phyloP scores from a whole-genome alignment of 2,888 invertebrate species.

The Hetaerina titia region DNA sequence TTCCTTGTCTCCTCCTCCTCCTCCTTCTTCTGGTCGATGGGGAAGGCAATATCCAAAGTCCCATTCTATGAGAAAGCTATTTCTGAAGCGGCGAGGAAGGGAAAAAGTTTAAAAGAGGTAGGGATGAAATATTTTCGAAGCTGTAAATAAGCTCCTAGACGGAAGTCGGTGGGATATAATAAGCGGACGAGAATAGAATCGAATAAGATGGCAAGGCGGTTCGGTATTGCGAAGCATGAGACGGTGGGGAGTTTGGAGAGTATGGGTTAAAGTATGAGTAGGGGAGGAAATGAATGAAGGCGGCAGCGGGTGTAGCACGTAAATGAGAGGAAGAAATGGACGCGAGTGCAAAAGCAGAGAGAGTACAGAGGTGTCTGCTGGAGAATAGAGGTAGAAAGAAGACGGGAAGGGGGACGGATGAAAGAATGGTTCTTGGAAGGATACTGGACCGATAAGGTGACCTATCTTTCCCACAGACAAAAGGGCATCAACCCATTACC shows the following conservation, averaged over 20 bases:
- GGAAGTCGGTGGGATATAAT: conserved; percentile 56
- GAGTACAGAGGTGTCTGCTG: background rate
- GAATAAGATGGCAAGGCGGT: background rate
- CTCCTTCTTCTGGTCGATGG: background rate
- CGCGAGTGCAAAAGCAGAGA: background rate
- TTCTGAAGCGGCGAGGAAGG: conserved; percentile 3
- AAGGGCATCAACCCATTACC: too few species aligned
- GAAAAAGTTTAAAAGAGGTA: background rate
- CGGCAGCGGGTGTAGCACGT: background rate
- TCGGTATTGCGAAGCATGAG: background rate
- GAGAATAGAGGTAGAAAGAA: background rate
- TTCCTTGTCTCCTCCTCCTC: too few species aligned
- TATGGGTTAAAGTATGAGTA: background rate
- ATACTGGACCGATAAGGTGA: background rate
- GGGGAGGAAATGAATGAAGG: background rate
- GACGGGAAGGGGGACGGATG: background rate
- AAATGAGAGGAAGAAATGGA: background rate
- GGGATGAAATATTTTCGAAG: conserved; percentile 60
- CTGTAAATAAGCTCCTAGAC: conserved; percentile 49
- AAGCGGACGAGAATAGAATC: conserved; percentile 49
- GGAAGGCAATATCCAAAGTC: conserved; percentile 19
- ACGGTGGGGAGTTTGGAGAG: background rate
- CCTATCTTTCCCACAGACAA: too few species aligned
- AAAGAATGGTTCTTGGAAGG: background rate
- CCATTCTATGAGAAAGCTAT: conserved; percentile 15